Evolutionary conservation across 2,888 invertebrate genomes (phyloP).

Genomic region (Spatulosminthurus flaviceps): DNA sequence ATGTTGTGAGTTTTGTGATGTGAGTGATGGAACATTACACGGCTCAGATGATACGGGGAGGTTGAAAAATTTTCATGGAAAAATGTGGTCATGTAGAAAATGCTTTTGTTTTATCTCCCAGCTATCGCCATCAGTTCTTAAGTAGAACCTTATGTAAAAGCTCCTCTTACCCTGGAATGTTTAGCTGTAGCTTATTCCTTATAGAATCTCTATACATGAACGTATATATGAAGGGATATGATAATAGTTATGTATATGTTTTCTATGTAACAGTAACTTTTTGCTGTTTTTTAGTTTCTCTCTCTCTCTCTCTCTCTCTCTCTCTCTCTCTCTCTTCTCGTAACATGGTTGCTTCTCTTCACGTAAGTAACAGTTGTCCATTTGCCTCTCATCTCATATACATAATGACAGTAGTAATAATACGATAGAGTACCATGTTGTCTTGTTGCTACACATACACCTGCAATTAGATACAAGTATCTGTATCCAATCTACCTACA

Average conservation of each 20-base stretch:
- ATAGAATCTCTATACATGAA: not conserved
- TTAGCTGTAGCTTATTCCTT: not conserved
- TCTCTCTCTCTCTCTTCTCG: slow-evolving; percentile 12
- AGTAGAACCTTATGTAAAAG: slow-evolving; percentile 27
- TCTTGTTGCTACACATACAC: slow-evolving; percentile 11
- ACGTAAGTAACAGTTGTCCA: slow-evolving; percentile 2
- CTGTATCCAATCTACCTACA: slow-evolving; percentile 23
- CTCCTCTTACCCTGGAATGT: not conserved
- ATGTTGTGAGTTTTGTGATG: slow-evolving; percentile 20
- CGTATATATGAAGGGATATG: no score
- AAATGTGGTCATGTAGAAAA: slow-evolving; percentile 30
- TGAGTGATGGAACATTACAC: slow-evolving; percentile 30
- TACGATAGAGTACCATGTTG: slow-evolving; percentile 19
- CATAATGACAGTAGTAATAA: slow-evolving; percentile 21
- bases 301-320: slow-evolving; percentile 9
- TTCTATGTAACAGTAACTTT: not conserved
- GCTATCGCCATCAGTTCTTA: slow-evolving; percentile 30
- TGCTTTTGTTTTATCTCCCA: slow-evolving; percentile 26
- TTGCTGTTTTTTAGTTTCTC: slow-evolving; percentile 26
- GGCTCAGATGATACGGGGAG: slow-evolving; percentile 30
- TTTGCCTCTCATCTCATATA: not conserved
- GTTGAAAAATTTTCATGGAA: slow-evolving; percentile 30
- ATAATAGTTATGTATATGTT: not conserved
- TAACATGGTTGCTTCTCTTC: not conserved
- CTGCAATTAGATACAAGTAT: slow-evolving; percentile 30